phyloP scores from a whole-genome alignment of 2,113 vertebrate species.

The Morone chrysops region DNA sequence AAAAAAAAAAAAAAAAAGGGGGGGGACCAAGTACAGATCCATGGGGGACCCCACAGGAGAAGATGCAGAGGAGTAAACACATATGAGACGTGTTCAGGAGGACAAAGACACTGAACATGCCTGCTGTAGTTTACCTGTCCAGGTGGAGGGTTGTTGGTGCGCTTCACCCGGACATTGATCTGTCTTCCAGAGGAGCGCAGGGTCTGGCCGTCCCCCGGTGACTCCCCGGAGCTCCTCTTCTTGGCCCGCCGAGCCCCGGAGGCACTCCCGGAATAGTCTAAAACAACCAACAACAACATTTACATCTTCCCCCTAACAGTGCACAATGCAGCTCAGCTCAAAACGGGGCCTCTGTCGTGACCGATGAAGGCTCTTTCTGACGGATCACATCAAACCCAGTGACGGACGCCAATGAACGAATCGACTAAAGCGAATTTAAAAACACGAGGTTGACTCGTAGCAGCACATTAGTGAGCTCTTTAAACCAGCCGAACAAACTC shows the following conservation, averaged over 20 bases:
- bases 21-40: neutral
- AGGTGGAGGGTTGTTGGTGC: constrained; percentile 80
- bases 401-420: too few relatives aligned
- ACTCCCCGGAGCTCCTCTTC: constrained; percentile 88
- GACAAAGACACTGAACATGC: neutral
- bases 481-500: constrained; percentile 36
- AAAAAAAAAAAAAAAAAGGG: neutral
- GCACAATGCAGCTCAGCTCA: neutral
- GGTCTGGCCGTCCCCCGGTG: constrained; percentile 87
- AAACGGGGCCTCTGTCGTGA: constrained; percentile 10
- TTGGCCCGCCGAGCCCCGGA: constrained; percentile 87
- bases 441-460: neutral
- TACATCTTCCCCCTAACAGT: neutral
- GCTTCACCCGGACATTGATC: constrained; percentile 82
- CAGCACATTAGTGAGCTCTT: constrained; percentile 36
- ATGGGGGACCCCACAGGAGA: neutral
- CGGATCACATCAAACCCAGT: neutral
- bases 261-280: constrained; percentile 83
- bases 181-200: constrained; percentile 93
- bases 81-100: neutral
- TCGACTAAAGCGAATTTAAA: neutral
- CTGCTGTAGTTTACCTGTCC: constrained; percentile 71
- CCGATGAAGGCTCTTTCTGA: neutral
- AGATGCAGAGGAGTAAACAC: too few relatives aligned
- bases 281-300: constrained; percentile 6